Evolutionary conservation across 2,797 vertebrate genomes (phyloP), one percentile per base, ranked within the genome.

Genomic region (Notolepis coatsorum): DNA sequence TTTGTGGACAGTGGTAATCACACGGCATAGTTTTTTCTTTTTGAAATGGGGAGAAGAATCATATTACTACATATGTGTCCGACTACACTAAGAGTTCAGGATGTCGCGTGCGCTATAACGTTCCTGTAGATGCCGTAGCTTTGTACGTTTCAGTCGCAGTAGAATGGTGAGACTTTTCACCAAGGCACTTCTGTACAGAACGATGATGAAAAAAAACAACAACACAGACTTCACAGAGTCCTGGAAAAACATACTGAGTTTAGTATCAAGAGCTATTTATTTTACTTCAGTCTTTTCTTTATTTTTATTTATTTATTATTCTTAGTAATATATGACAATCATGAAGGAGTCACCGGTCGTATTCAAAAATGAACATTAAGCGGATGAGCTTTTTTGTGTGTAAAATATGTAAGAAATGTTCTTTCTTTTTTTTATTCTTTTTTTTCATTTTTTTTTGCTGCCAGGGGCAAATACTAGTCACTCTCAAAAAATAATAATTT

Each of bases 41-140:
- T 95, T 94, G 91, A 94, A 92, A 68, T 48, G 84, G 85, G 94
- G 93, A 94, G 93, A 95, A 84, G 85, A 91, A 84, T 84, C 86
- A 89, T 86, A 81, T 68, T 82, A 81, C 85, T 89, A 93, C 96
- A 95, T 97, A 82, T 96, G 95, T 99, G 96, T 97, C 96, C 90
- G 93, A 95, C 94, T 95, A 95, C 95, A 94, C 94, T 93, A 92
- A 95, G n/a, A 94, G 94, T 96, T 96, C 96, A 95, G 96, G 95
- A 96, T 99, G 96, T 91, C 87, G 87, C 84, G 84, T 91, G 88
- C 96, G 95, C n/a, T n/a, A n/a, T n/a, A n/a, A n/a, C n/a, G n/a
- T n/a, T n/a, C n/a, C 94, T 96, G 95, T 99, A 98, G 96, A 98
- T 93, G 95, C 95, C 91, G 95, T 99, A 99, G 97, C 98, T 98